Evolutionary conservation across 2,888 invertebrate species (phyloP), one percentile per base, ranked within the genome.

Genomic region (Chloromyia formosa): DNA sequence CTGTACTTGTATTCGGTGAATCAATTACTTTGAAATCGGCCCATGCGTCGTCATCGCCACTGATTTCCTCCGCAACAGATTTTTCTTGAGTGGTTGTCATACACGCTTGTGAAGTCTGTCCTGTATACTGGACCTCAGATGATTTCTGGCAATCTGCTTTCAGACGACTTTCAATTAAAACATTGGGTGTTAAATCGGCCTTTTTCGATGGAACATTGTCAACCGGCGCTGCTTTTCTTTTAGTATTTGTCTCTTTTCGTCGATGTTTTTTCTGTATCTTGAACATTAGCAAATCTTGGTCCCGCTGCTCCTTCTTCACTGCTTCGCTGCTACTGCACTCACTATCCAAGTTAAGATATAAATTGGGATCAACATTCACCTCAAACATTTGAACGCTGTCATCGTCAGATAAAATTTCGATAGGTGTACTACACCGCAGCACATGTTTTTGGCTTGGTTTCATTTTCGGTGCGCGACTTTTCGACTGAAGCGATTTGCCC

Each of bases 351-450:
- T 75, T 76, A n/a, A 79, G 79, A 74, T 79, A 80, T 35, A 79
- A 54, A 14, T 74, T 78, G 0, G 80, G 80, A 78, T 80, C 80
- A 2, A 80, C 76, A 27, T 78, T 78, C 12, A 80, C 78, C 61
- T 79, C 80, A 49, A 80, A 79, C 56, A 45, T 77, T 40, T 77
- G 79, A 5, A 77, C 54, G 22, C 77, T 76, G 2, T 79, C 77
- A 1, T 78, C 78, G n/a, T 81, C 81, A 4, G 80, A 81, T 27
- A 80, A 78, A 18, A 75, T 66, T 58, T 66, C 72, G 20, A 73
- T 72, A 4, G 75, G 58, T 14, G 66, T 27, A 35, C 42, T 54
- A 14, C 10, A 54, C 1, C 58, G 54, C 45, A 54, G 22, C 22
- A 10, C n/a, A 5, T 12, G 7, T 7, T 42, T 16, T n/a, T n/a